Evolutionary conservation across 2,797 vertebrate species (phyloP).

Genomic region (Syngnathus acus): DNA sequence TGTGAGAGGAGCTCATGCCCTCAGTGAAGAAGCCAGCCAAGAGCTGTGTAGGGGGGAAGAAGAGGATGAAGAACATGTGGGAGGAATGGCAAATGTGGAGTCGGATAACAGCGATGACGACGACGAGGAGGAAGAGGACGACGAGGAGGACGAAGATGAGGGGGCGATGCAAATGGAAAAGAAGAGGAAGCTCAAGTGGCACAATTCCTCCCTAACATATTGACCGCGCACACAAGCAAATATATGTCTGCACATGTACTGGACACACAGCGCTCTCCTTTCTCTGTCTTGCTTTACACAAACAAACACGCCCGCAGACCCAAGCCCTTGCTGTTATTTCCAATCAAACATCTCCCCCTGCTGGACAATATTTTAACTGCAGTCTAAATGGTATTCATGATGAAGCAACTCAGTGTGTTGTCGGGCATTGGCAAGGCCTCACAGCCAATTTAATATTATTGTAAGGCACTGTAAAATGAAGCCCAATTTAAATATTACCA

Average conservation of each 20-base stretch:
- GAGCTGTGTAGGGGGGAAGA: constrained; percentile 72
- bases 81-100: constrained; percentile 78
- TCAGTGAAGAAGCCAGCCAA: constrained; percentile 41
- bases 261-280: not conserved
- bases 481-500: too few relatives aligned
- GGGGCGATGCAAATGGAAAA: constrained; percentile 56
- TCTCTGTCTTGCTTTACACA: constrained; percentile 1
- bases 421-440: not conserved
- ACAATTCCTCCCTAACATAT: constrained; percentile 79
- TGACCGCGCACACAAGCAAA: constrained; percentile 47
- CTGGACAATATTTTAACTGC: constrained; percentile 49
- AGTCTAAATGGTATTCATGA: constrained; percentile 9
- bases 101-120: constrained; percentile 86
- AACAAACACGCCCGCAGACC: constrained; percentile 11
- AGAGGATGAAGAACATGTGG: constrained; percentile 72
- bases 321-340: constrained; percentile 30
- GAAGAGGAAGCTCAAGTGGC: constrained; percentile 84
- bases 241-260: constrained; percentile 12
- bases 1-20: constrained; percentile 68
- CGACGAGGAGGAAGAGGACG: constrained; percentile 47
- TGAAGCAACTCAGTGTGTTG: not conserved
- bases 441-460: too few relatives aligned
- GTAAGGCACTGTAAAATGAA: too few relatives aligned
- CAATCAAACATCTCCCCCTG: constrained; percentile 52
- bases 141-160: constrained; percentile 32